Evolutionary conservation across 1,140 invertebrate species (phyloP).

Genomic region (Charaxes varanes): DNA sequence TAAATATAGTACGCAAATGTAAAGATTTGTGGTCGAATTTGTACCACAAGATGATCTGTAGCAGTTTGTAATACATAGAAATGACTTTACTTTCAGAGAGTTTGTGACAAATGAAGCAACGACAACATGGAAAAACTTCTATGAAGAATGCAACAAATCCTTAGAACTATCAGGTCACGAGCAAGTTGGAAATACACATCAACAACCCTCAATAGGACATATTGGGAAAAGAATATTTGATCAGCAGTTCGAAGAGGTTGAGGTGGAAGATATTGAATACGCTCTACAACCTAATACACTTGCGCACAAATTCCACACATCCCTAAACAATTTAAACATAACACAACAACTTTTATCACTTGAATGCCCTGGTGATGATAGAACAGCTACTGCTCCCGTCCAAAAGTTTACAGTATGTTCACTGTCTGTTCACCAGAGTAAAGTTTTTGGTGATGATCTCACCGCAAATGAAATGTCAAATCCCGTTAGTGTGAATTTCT

Average conservation of each 20-base stretch:
- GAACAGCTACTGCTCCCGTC: constrained; percentile 28
- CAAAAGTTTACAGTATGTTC: constrained; percentile 46
- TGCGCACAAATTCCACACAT: constrained; percentile 28
- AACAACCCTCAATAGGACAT: constrained; percentile 33
- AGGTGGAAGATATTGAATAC: constrained; percentile 32
- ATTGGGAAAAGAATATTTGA: constrained; percentile 51
- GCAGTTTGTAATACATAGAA: too few species aligned
- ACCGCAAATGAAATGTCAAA: constrained; percentile 39
- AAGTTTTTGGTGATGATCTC: constrained; percentile 45
- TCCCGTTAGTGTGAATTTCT: constrained; percentile 49
- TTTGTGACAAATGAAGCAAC: constrained; percentile 60
- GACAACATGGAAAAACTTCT: constrained; percentile 63
- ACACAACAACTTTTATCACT: constrained; percentile 36
- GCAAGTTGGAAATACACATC: constrained; percentile 27
- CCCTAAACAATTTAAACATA: constrained; percentile 41
- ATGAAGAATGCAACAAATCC: constrained; percentile 61
- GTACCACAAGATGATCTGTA: too few species aligned
- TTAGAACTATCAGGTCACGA: constrained; percentile 56
- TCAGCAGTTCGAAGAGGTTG: constrained; percentile 56
- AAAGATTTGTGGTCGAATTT: too few species aligned
- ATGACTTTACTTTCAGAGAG: constrained; percentile 45
- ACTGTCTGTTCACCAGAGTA: constrained; percentile 45
- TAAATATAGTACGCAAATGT: too few species aligned
- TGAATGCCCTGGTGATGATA: constrained; percentile 32
- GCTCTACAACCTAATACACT: constrained; percentile 17